Evolutionary conservation across 2,113 vertebrate genomes (phyloP), one percentile per base, ranked within the genome.

Genomic region (Dromiciops gliroides): DNA sequence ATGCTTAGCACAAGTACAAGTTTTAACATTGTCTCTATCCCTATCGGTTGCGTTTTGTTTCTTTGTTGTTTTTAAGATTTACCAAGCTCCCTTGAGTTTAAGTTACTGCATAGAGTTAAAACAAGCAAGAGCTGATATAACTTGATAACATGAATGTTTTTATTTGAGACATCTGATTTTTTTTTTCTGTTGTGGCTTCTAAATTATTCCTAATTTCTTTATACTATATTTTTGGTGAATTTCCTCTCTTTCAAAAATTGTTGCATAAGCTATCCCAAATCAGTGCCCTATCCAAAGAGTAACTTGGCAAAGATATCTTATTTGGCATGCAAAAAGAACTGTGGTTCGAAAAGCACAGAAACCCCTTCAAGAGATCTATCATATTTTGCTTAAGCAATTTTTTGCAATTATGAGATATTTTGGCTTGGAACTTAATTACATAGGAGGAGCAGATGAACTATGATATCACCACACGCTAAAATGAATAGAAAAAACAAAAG

Each of bases 241-340:
- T 95, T 97, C 25, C 19, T 90, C 25, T 97, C 89, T 88, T 97
- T 90, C 49, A 96, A 96, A 96, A 97, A 95, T 44, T 92, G 44
- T 95, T 97, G 95, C 92, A 89, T 96, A 96, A 96, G 88, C 97
- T 95, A 97, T 9, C 48, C 90, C 94, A 97, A 97, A 91, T 90
- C 97, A 90, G 92, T 97, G 60, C 53, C 47, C 51, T 95, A 97
- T 96, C 53, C 53, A 96, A 97, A 97, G 22, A 91, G 44, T 95
- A 96, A 83, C 67, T 95, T 96, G 97, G 97, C 83, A 97, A 98
- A 96, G 26, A 97, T 92, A 93, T 92, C n/a, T 94, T 25, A 31
- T 23, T 91, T 96, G 60, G 56, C 97, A 93, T 56, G 83, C 96
- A 95, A n/a, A 49, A 95, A 97, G 90, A 96, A 19, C 3, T 96